Percentiles rank a stretch among this genome's conserved stretches.
Evolutionary conservation across 2,113 vertebrate species (phyloP).

Genomic region (Eolophus roseicapilla): DNA sequence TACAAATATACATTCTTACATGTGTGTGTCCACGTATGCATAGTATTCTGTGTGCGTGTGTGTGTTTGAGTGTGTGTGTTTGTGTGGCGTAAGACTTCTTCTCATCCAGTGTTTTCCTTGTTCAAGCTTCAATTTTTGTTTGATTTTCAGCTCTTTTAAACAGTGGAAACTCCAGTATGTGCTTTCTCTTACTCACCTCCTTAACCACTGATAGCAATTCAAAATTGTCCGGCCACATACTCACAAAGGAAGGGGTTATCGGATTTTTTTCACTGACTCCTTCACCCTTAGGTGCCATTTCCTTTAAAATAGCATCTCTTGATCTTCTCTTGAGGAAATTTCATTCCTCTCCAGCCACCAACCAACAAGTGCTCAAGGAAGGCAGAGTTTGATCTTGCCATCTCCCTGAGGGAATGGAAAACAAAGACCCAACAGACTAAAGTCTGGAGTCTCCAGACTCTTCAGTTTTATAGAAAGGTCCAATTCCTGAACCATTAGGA

Average conservation of each 20-base stretch:
- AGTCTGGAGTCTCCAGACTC: not conserved
- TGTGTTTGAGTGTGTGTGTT: conserved; percentile 36
- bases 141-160: conserved; percentile 30
- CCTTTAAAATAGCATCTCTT: conserved; percentile 35
- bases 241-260: conserved; percentile 45
- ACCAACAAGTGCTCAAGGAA: conserved; percentile 44
- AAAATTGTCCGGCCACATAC: conserved; percentile 50
- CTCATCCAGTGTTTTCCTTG: conserved; percentile 60
- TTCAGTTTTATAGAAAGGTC: not conserved
- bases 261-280: conserved; percentile 9
- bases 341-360: conserved; percentile 52
- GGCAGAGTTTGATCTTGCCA: conserved; percentile 56
- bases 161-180: conserved; percentile 69
- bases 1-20: conserved; percentile 76
- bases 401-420: not conserved
- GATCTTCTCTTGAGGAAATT: conserved; percentile 22
- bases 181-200: conserved; percentile 60
- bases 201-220: conserved; percentile 55
- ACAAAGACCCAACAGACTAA: not conserved
- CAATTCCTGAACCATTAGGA: not conserved
- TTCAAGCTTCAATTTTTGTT: conserved; percentile 56
- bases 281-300: conserved; percentile 20
- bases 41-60: conserved; percentile 49
- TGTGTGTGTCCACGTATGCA: conserved; percentile 66
- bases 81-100: conserved; percentile 47